phyloP scores from a whole-genome alignment of 1,140 invertebrate genomes.

The Drosophila seguyi region DNA sequence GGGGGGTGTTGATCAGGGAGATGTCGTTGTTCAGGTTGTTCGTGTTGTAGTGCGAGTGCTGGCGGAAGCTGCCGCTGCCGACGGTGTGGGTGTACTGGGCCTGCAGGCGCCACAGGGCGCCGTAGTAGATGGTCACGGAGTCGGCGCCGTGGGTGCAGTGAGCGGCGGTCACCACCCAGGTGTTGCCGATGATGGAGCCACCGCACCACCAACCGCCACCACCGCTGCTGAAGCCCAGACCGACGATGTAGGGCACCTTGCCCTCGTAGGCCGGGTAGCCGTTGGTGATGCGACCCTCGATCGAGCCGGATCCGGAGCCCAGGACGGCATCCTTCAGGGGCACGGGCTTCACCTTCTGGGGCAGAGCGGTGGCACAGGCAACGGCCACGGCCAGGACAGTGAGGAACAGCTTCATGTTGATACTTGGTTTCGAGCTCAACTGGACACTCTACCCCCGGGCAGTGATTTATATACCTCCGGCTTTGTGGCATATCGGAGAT shows the following conservation, averaged over 20 bases:
- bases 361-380: constrained; percentile 26
- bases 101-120: constrained; percentile 61
- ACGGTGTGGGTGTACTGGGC: constrained; percentile 54
- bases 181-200: constrained; percentile 86
- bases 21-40: constrained; percentile 36
- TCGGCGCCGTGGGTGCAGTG: constrained; percentile 85
- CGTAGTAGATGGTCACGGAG: constrained; percentile 56
- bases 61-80: background rate
- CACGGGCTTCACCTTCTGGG: constrained; percentile 33
- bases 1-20: constrained; percentile 44
- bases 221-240: constrained; percentile 74
- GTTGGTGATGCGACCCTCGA: constrained; percentile 72
- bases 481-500: constrained; percentile 21
- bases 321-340: constrained; percentile 13
- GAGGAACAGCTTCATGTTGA: constrained; percentile 49
- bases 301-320: constrained; percentile 5
- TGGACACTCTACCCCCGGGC: background rate
- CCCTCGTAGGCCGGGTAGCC: constrained; percentile 70
- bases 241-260: constrained; percentile 86
- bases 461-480: constrained; percentile 40
- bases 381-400: constrained; percentile 36
- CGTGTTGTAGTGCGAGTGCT: too few relatives aligned
- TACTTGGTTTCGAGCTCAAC: constrained; percentile 33
- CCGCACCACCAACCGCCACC: constrained; percentile 61
- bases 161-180: constrained; percentile 87